These are phyloP conservation scores for Pristionchus pacificus DNA, from an alignment of 1,140 invertebrate genomes.

Conservation along the genomic window DNA sequence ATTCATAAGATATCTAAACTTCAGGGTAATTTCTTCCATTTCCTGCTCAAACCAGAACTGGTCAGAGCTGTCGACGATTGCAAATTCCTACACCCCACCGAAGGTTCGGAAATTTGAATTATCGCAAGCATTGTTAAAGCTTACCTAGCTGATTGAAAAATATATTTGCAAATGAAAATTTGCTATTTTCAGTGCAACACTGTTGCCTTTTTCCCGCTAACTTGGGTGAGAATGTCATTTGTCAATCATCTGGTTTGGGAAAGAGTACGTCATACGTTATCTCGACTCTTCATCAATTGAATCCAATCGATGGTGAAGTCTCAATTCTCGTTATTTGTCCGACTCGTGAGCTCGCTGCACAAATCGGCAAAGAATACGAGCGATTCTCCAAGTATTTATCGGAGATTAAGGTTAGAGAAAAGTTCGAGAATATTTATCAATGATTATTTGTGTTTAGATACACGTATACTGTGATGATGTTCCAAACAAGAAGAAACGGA, in stretches of 20 bases:
- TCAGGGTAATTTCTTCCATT: too few relatives aligned
- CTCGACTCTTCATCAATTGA: slow-evolving; percentile 88
- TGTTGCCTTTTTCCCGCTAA: slow-evolving; percentile 99
- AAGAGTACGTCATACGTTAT: slow-evolving; percentile 99
- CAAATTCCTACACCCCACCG: slow-evolving; percentile 98
- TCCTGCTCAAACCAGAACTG: slow-evolving; percentile 93
- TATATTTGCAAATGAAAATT: too few relatives aligned
- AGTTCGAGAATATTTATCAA: too few relatives aligned
- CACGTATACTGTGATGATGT: slow-evolving; percentile 94
- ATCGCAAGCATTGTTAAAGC: too few relatives aligned
- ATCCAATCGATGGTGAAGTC: slow-evolving; percentile 89
- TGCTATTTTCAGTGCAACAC: slow-evolving; percentile 79
- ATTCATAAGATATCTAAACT: too few relatives aligned
- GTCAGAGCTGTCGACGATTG: slow-evolving; percentile 95
- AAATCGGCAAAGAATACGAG: slow-evolving; percentile 98
- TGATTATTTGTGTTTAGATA: too few relatives aligned
- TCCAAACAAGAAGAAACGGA: slow-evolving; percentile 93
- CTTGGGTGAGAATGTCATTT: slow-evolving; percentile 96
- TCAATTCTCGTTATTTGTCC: slow-evolving; percentile 97
- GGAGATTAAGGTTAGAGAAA: slow-evolving; percentile 77
- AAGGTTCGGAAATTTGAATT: too few relatives aligned
- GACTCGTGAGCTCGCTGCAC: slow-evolving; percentile 93
- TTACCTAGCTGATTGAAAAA: too few relatives aligned
- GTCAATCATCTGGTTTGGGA: slow-evolving; percentile 99
- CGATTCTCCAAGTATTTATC: slow-evolving; percentile 96